Evolutionary conservation across 2,113 vertebrate species (phyloP).

Genomic region (Protobothrops flavoviridis): DNA sequence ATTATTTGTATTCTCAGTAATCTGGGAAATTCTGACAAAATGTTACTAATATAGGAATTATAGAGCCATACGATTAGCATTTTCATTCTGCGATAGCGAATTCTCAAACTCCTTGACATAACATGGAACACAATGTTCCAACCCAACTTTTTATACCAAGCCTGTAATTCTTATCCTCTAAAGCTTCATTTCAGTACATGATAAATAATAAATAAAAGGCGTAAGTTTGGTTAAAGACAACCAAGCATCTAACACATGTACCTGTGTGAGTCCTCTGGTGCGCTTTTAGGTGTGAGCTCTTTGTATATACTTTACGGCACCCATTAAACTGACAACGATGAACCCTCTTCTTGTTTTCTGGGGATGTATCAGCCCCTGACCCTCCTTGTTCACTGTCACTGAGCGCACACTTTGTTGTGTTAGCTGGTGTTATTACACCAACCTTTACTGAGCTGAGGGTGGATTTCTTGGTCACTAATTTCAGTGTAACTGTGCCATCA

Average conservation of each 20-base stretch:
- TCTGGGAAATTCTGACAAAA: neutral
- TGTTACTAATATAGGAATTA: neutral
- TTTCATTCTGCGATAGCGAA: neutral
- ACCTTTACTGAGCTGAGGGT: constrained; percentile 85
- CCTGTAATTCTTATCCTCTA: constrained; percentile 16
- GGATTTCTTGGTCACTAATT: constrained; percentile 92
- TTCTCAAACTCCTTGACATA: constrained; percentile 13
- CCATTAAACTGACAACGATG: constrained; percentile 98
- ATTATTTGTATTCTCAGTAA: neutral
- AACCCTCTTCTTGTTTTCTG: constrained; percentile 98
- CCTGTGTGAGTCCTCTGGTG: constrained; percentile 99
- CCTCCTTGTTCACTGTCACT: constrained; percentile 83
- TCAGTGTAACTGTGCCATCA: constrained; percentile 90
- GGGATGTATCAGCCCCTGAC: constrained; percentile 75
- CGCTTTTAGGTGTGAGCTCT: constrained; percentile 99
- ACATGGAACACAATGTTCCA: constrained; percentile 9
- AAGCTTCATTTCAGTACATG: constrained; percentile 34
- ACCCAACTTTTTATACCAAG: constrained; percentile 15
- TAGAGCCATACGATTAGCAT: neutral
- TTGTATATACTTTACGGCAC: constrained; percentile 99
- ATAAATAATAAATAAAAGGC: constrained; percentile 37
- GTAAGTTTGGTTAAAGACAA: constrained; percentile 27
- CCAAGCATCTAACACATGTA: constrained; percentile 71
- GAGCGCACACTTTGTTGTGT: constrained; percentile 74
- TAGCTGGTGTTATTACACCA: constrained; percentile 76